Evolutionary conservation across 1,140 invertebrate species (phyloP), one percentile per base, ranked within the genome.

Genomic region (Amyelois transitella): DNA sequence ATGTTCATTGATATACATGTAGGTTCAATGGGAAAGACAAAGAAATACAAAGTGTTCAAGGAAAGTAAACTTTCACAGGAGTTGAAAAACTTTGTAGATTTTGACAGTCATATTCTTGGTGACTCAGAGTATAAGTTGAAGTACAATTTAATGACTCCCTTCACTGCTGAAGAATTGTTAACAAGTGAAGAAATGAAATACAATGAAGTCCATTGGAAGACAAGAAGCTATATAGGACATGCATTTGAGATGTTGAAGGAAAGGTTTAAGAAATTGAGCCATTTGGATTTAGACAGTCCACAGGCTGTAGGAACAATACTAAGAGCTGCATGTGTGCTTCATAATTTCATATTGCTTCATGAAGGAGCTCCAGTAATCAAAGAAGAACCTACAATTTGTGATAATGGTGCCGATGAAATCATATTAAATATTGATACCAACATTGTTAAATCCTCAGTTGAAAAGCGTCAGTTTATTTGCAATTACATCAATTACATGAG

Each of bases 401-500:
- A 81, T 65, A 77, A 85, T 61, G 69, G 69, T 52, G 63, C 85
- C 20, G 75, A 85, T 62, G 69, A 69, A 51, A 62, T 88, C 19
- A 70, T 65, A 17, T 14, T 38, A 14, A 38, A 38, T 38, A 75
- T 88, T 53, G 82, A 86, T 55, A 75, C 60, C 18, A 64, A 69
- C 59, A 67, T 86, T 64, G 81, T 88, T 5, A 75, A 69, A 53
- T 80, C 70, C 50, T 78, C 82, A 32, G 21, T 51, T 17, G 85
- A 88, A 51, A 88, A 88, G 44, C 65, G 85, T 18, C 78, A 84
- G 50, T 88, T 86, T 71, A 51, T 88, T 43, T 88, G 80, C 75
- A 82, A 85, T 57, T 88, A 85, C 57, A 80, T 88, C n/a, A 84
- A 81, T 66, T 84, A 73, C 65, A 77, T 85, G 43, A 69, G 82